A percentile compares a stretch with the other conserved stretches of the same genome.
phyloP scores from a whole-genome alignment of 2,888 invertebrate genomes.

The Gortyna flavago region DNA sequence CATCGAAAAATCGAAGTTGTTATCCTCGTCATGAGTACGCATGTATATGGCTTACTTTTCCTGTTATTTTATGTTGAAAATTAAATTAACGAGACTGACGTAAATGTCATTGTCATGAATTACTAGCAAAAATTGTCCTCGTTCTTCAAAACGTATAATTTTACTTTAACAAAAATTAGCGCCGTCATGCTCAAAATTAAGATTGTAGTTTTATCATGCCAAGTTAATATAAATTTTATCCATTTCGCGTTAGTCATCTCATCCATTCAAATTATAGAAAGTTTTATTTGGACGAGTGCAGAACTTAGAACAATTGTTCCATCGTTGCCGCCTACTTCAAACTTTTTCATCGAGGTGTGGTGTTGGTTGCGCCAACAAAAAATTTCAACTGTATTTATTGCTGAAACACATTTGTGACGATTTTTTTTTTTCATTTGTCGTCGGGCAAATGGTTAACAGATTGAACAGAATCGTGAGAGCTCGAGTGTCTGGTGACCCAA shows the following conservation, averaged over 20 bases:
- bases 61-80: slow-evolving; percentile 22
- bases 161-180: neutral
- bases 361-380: slow-evolving; percentile 27
- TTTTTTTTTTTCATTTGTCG: slow-evolving; percentile 56
- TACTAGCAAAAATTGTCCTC: slow-evolving; percentile 15
- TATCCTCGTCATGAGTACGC: neutral
- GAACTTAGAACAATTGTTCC: slow-evolving; percentile 36
- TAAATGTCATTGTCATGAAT: slow-evolving; percentile 2
- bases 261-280: slow-evolving; percentile 42
- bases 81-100: neutral
- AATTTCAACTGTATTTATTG: slow-evolving; percentile 40
- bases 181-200: neutral
- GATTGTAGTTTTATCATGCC: neutral
- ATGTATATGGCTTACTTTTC: slow-evolving; percentile 9
- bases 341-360: slow-evolving; percentile 24
- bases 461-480: slow-evolving; percentile 70
- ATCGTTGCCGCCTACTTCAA: slow-evolving; percentile 18
- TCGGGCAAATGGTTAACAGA: slow-evolving; percentile 71
- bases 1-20: slow-evolving; percentile 14
- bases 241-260: slow-evolving; percentile 27
- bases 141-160: neutral
- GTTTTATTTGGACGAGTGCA: slow-evolving; percentile 25
- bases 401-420: slow-evolving; percentile 61
- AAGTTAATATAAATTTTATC: neutral
- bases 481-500: slow-evolving; percentile 71